Conservation (phyloP, 2,888 invertebrate genomes). For the Andrena camellia region DNA sequence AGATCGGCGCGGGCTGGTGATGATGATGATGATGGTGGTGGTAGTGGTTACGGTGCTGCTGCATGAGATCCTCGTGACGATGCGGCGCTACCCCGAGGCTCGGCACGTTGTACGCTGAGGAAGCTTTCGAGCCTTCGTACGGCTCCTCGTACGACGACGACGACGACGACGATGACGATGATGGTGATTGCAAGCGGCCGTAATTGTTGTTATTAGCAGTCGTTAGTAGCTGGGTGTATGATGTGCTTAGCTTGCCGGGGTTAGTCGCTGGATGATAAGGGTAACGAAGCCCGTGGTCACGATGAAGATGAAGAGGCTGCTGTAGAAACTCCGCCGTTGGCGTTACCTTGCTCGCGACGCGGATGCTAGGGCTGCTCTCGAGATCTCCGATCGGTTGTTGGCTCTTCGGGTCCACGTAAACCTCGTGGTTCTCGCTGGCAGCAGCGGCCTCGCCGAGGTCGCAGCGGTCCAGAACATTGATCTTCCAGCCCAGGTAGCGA, state of each 20-base stretch:
- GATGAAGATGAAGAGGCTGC: slow-evolving; percentile 74
- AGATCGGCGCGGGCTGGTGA: slow-evolving; percentile 41
- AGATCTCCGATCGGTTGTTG: slow-evolving; percentile 80
- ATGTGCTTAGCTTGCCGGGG: slow-evolving; percentile 70
- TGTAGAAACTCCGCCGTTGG: slow-evolving; percentile 80
- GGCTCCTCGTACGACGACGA: slow-evolving; percentile 55
- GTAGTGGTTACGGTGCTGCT: slow-evolving; percentile 48
- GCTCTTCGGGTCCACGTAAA: slow-evolving; percentile 85
- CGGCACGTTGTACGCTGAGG: slow-evolving; percentile 31
- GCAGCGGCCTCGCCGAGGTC: slow-evolving; percentile 86
- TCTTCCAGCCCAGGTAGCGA: slow-evolving; percentile 97
- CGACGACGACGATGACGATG: slow-evolving; percentile 53
- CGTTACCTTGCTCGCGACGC: slow-evolving; percentile 82
- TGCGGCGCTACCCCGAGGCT: slow-evolving; percentile 28
- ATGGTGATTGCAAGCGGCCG: slow-evolving; percentile 74
- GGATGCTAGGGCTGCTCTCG: slow-evolving; percentile 78
- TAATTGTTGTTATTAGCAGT: slow-evolving; percentile 74
- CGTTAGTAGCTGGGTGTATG: slow-evolving; percentile 72
- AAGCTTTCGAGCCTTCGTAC: slow-evolving; percentile 31
- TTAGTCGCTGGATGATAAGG: slow-evolving; percentile 74
- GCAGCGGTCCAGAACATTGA: slow-evolving; percentile 94
- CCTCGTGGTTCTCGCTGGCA: slow-evolving; percentile 87
- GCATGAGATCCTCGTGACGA: slow-evolving; percentile 59
- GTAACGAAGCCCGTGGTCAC: slow-evolving; percentile 73
- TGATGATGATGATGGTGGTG: slow-evolving; percentile 55